A percentile compares a stretch with the other conserved stretches of the same genome.
These are phyloP conservation scores for Crocuta crocuta DNA, from an alignment of 2,113 vertebrate genomes.

Conservation along the genomic window DNA sequence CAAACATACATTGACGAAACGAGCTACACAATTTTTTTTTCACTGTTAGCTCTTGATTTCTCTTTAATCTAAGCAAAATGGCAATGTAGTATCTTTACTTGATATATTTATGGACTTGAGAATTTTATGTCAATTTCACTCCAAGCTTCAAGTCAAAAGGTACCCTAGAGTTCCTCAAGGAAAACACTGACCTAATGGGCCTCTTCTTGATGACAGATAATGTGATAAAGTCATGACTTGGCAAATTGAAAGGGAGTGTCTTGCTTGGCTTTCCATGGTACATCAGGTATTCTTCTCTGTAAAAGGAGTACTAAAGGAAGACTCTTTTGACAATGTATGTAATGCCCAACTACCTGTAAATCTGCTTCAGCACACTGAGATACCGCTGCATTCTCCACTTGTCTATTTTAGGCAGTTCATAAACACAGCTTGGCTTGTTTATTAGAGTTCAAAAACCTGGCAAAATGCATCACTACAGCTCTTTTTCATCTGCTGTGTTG, in stretches of 20 bases:
- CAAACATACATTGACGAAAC: background rate
- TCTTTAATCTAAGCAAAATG: background rate
- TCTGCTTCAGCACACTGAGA: slow-evolving; percentile 8
- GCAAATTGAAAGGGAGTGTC: background rate
- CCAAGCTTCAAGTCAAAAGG: background rate
- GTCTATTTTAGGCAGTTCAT: slow-evolving; percentile 71
- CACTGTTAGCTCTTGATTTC: background rate
- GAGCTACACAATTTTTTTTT: background rate
- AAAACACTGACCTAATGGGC: background rate
- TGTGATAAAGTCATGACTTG: background rate
- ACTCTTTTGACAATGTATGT: background rate
- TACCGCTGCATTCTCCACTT: slow-evolving; percentile 25
- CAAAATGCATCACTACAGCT: slow-evolving; percentile 66
- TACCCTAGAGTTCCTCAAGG: background rate
- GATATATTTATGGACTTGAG: background rate
- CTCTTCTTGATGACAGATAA: background rate
- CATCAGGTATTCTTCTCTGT: background rate
- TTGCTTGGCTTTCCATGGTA: background rate
- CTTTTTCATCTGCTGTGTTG: slow-evolving; percentile 78
- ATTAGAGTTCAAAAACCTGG: slow-evolving; percentile 78
- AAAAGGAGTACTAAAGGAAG: background rate
- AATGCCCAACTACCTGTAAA: slow-evolving; percentile 57
- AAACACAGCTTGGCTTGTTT: slow-evolving; percentile 77
- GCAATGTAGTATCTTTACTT: background rate
- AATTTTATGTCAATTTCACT: background rate